Evolutionary conservation across 1,140 invertebrate genomes (phyloP), one percentile per base, ranked within the genome.

Genomic region (Holotrichia oblita): DNA sequence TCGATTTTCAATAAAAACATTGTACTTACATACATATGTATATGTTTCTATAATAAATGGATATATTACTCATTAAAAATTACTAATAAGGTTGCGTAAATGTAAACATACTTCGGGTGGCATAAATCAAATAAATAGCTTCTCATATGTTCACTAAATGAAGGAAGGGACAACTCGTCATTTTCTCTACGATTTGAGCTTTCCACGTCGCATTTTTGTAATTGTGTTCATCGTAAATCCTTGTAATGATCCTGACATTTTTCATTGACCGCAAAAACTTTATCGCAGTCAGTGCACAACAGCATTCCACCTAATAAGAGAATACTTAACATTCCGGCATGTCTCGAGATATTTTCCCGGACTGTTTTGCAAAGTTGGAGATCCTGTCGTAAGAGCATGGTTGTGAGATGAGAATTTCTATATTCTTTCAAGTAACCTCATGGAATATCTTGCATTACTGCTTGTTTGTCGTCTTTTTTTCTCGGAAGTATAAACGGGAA

Each of bases 191-290:
- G 48, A 55, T n/a, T 55, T 55, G 14, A 55, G 48, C 17, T 55
- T 55, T 55, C 17, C 48, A 34, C 48, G 14, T 2, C 6, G 48
- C 48, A 17, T 55, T 55, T 55, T 55, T 17, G 12, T n/a, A 55
- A 55, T 55, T 55, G 48, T 17, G 14, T 14, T 14, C 14, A n/a
- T 14, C 17, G 17, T 55, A 55, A 55, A 55, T 55, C 48, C 17
- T 55, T 55, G 48, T 55, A 55, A 55, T 55, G 48, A 55, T 55
- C 17, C 14, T 14, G 48, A 55, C 48, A n/a, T 55, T 55, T 55
- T 55, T 55, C 48, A 55, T 55, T 17, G 12, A n/a, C 48, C 48
- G n/a, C 48, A 55, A 55, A 55, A 55, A 55, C 48, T 55, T 55
- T 55, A 55, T 55, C 48, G 48, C 48, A 17, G n/a, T 14, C 48